phyloP scores from a whole-genome alignment of 1,140 invertebrate genomes.

The Papilio polyxenes region DNA sequence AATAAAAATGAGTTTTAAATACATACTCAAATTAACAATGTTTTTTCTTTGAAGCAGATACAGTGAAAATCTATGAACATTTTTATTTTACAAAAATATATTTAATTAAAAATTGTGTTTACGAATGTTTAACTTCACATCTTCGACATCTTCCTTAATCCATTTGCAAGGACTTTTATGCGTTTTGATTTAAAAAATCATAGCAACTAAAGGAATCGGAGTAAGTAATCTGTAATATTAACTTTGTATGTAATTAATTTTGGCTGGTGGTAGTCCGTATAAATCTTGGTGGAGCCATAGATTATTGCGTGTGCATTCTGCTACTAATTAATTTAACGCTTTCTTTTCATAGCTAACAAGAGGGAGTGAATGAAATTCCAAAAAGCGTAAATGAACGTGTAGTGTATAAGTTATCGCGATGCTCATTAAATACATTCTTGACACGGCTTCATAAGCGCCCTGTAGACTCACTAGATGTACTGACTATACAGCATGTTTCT shows the following conservation, averaged over 20 bases:
- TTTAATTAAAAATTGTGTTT: background rate
- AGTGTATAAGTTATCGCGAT: constrained; percentile 68
- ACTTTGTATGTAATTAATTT: constrained; percentile 39
- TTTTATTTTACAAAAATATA: background rate
- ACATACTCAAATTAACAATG: constrained; percentile 31
- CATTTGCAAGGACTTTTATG: too few species aligned
- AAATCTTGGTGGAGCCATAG: constrained; percentile 62
- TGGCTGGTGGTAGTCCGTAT: constrained; percentile 41
- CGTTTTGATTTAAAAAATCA: background rate
- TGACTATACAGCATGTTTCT: constrained; percentile 5
- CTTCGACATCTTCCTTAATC: too few species aligned
- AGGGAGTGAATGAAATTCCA: constrained; percentile 72
- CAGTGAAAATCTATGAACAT: background rate
- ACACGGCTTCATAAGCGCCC: constrained; percentile 54
- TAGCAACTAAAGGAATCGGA: constrained; percentile 7
- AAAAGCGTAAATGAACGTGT: constrained; percentile 71
- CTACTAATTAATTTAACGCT: constrained; percentile 73
- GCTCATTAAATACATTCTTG: constrained; percentile 70
- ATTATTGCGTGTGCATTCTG: constrained; percentile 65
- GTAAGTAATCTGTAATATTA: constrained; percentile 35
- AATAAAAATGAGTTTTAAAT: constrained; percentile 48
- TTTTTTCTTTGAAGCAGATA: background rate
- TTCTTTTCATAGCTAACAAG: constrained; percentile 64
- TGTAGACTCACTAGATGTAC: constrained; percentile 40
- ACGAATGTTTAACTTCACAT: too few species aligned